These are phyloP conservation scores for Phyllotreta cruciferae DNA, from an alignment of 2,888 invertebrate genomes.

Conservation along the genomic window DNA sequence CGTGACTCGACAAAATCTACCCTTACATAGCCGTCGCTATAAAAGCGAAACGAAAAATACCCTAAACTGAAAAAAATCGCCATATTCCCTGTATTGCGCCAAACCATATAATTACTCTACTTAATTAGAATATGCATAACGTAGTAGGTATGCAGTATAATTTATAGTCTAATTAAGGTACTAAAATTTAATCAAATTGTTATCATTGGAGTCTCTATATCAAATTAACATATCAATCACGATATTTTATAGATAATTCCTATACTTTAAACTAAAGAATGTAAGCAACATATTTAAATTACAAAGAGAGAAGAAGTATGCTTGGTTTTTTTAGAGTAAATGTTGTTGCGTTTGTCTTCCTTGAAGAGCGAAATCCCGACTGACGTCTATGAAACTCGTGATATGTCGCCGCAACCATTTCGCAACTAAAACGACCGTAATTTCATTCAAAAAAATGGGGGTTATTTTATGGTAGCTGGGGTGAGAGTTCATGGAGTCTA, in stretches of 20 bases:
- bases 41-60: too few relatives aligned
- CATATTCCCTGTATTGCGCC: neutral
- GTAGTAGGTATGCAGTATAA: too few relatives aligned
- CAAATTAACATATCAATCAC: too few relatives aligned
- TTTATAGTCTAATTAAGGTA: too few relatives aligned
- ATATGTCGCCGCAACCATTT: constrained; percentile 32
- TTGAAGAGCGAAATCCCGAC: neutral
- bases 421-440: constrained; percentile 28
- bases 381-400: constrained; percentile 15
- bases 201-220: too few relatives aligned
- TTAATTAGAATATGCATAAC: too few relatives aligned
- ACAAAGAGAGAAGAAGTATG: too few relatives aligned
- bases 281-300: too few relatives aligned
- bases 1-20: constrained; percentile 34
- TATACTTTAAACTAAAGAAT: too few relatives aligned
- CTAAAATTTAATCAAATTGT: too few relatives aligned
- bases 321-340: neutral
- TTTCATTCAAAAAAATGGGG: constrained; percentile 28
- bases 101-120: too few relatives aligned
- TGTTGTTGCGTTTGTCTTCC: neutral
- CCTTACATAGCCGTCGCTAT: neutral
- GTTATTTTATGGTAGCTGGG: constrained; percentile 28
- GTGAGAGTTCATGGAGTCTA: constrained; percentile 29
- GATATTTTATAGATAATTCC: too few relatives aligned
- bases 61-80: neutral